phyloP scores from a whole-genome alignment of 2,113 vertebrate genomes.

The Lophius piscatorius region DNA sequence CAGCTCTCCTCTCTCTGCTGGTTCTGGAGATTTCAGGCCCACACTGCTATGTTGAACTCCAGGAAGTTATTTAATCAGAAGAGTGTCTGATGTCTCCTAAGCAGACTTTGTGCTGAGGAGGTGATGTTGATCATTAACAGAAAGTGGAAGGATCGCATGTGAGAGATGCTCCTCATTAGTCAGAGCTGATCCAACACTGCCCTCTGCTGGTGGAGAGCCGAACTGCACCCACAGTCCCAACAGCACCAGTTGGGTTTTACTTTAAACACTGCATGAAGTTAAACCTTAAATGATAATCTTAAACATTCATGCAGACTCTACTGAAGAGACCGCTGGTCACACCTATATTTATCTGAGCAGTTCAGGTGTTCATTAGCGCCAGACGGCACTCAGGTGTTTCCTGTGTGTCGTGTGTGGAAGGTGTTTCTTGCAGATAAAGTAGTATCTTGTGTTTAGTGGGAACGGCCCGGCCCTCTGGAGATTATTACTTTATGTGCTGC shows the following conservation, averaged over 20 bases:
- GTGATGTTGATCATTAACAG: background rate
- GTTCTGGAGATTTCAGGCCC: background rate
- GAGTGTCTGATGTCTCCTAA: slow-evolving; percentile 24
- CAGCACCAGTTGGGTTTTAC: background rate
- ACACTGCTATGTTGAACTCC: slow-evolving; percentile 5
- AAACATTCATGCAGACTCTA: slow-evolving; percentile 7
- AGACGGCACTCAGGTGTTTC: slow-evolving; percentile 11
- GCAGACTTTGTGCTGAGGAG: slow-evolving; percentile 11
- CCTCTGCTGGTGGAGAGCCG: slow-evolving; percentile 62
- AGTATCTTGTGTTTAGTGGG: slow-evolving; percentile 10
- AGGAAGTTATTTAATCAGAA: slow-evolving; percentile 25
- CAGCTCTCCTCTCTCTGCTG: background rate
- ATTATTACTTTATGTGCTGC: slow-evolving; percentile 4
- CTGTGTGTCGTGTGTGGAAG: slow-evolving; percentile 39
- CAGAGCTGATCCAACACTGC: slow-evolving; percentile 46
- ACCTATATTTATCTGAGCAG: slow-evolving; percentile 8
- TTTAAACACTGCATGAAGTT: background rate
- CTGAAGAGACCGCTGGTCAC: slow-evolving; percentile 10
- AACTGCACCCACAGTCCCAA: background rate
- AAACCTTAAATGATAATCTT: slow-evolving; percentile 10
- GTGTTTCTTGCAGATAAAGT: slow-evolving; percentile 42
- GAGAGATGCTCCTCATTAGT: background rate
- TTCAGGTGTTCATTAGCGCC: slow-evolving; percentile 26
- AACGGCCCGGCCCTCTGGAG: slow-evolving; percentile 20
- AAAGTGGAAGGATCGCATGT: slow-evolving; percentile 36